Evolutionary conservation across 2,888 invertebrate species (phyloP).

Genomic region (Diplolepis rosae): DNA sequence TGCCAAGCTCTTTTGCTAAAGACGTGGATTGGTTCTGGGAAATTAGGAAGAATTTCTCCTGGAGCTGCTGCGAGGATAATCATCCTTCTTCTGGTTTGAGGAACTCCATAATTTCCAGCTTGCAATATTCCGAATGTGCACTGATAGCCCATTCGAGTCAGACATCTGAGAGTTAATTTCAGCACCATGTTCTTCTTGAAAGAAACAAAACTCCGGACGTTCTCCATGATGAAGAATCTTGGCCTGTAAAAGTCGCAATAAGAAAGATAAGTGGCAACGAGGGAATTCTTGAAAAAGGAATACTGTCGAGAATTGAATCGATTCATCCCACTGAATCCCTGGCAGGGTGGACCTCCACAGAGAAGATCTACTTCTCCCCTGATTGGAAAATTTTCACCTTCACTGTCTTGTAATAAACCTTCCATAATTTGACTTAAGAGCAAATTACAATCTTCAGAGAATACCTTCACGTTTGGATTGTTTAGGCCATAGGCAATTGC

Average conservation of each 20-base stretch:
- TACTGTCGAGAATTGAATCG: conserved; percentile 89
- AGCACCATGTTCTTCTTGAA: conserved; percentile 88
- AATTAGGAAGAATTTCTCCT: conserved; percentile 82
- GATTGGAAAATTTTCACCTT: conserved; percentile 79
- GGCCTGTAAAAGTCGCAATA: conserved; percentile 91
- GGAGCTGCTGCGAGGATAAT: conserved; percentile 90
- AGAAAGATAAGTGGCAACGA: conserved; percentile 87
- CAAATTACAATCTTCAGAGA: conserved; percentile 87
- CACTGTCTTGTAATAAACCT: conserved; percentile 56
- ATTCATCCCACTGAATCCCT: conserved; percentile 94
- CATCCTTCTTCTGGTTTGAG: conserved; percentile 84
- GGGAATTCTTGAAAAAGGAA: conserved; percentile 89
- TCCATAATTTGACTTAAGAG: not conserved
- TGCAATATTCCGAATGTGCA: conserved; percentile 90
- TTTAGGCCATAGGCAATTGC: conserved; percentile 87
- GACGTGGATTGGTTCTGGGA: conserved; percentile 87
- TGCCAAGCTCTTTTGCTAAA: conserved; percentile 83
- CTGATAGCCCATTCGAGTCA: conserved; percentile 90
- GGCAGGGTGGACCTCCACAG: conserved; percentile 92
- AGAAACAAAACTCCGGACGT: conserved; percentile 89
- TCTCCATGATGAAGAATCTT: conserved; percentile 88
- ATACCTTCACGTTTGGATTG: conserved; percentile 83
- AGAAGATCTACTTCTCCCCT: conserved; percentile 89
- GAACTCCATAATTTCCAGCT: conserved; percentile 90
- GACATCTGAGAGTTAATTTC: conserved; percentile 84